phyloP scores from a whole-genome alignment of 2,797 vertebrate genomes.

The Darevskia nairensis region DNA sequence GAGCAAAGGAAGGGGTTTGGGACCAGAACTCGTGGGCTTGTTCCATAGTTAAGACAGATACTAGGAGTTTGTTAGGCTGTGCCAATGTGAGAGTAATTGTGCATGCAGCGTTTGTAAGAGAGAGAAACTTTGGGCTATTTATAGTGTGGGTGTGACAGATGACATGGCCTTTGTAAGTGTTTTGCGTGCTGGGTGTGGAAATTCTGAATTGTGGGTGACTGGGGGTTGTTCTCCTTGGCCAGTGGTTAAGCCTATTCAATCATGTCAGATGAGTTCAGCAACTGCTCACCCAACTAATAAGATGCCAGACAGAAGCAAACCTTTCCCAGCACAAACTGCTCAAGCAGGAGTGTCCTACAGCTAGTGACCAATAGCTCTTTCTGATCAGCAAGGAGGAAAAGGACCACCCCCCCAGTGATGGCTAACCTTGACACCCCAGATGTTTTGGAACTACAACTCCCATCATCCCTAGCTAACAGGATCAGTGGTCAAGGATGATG shows the following conservation, averaged over 20 bases:
- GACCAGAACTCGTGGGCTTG: not conserved
- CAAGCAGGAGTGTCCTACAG: not conserved
- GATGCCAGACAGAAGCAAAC: not conserved
- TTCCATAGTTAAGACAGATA: not conserved
- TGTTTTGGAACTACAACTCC: too few relatives aligned
- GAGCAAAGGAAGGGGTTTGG: not conserved
- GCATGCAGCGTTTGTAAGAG: not conserved
- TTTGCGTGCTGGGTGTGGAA: not conserved
- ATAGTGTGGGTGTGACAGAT: not conserved
- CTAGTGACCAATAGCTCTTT: not conserved
- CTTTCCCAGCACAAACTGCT: not conserved
- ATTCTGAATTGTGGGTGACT: not conserved
- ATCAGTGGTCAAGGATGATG: too few relatives aligned
- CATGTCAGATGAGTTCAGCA: not conserved
- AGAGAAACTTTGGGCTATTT: not conserved
- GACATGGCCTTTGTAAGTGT: not conserved
- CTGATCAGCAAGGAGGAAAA: not conserved
- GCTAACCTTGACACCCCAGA: too few relatives aligned
- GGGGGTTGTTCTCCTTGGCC: not conserved
- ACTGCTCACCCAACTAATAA: not conserved
- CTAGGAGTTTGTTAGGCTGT: too few relatives aligned
- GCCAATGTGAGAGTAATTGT: not conserved
- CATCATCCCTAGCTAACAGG: too few relatives aligned
- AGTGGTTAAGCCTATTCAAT: not conserved
- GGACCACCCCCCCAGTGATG: not conserved